Evolutionary conservation across 2,797 vertebrate species (phyloP).

Genomic region (Percopsis omiscomaycus): DNA sequence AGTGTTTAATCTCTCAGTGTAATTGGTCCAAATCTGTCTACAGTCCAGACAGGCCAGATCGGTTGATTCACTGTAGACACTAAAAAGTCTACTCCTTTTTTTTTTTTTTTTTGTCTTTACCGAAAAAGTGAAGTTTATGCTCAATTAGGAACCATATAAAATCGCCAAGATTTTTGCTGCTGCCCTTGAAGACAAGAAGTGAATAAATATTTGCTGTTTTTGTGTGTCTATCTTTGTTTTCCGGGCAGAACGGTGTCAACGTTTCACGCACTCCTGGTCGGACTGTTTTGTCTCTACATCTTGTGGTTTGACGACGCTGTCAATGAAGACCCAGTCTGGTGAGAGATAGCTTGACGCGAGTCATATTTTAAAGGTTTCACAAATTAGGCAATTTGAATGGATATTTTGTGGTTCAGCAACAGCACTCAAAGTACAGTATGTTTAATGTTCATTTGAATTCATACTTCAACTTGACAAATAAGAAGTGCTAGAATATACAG

Average conservation of each 20-base stretch:
- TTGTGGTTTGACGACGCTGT: slow-evolving; percentile 87
- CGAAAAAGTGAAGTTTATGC: background rate
- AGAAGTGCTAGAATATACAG: no score
- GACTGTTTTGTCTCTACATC: slow-evolving; percentile 89
- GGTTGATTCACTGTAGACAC: slow-evolving; percentile 36
- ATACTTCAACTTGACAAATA: no score
- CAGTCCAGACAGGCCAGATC: slow-evolving; percentile 48
- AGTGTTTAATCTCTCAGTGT: slow-evolving; percentile 63
- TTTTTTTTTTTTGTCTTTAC: background rate
- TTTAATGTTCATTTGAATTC: no score
- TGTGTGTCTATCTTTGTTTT: slow-evolving; percentile 4
- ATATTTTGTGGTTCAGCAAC: no score
- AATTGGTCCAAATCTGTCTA: slow-evolving; percentile 61
- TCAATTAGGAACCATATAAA: background rate
- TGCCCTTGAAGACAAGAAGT: background rate
- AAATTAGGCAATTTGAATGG: no score
- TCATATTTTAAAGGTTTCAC: background rate
- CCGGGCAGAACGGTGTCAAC: slow-evolving; percentile 90
- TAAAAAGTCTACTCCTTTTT: slow-evolving; percentile 16
- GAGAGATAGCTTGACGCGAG: slow-evolving; percentile 61
- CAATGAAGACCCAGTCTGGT: slow-evolving; percentile 92
- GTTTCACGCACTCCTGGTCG: slow-evolving; percentile 92
- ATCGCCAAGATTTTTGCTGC: background rate
- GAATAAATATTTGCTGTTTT: slow-evolving; percentile 4
- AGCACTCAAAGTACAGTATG: no score